A percentile compares a stretch with the other conserved stretches of the same genome.
phyloP scores from a whole-genome alignment of 2,113 vertebrate species.

The Psittacus erithacus region DNA sequence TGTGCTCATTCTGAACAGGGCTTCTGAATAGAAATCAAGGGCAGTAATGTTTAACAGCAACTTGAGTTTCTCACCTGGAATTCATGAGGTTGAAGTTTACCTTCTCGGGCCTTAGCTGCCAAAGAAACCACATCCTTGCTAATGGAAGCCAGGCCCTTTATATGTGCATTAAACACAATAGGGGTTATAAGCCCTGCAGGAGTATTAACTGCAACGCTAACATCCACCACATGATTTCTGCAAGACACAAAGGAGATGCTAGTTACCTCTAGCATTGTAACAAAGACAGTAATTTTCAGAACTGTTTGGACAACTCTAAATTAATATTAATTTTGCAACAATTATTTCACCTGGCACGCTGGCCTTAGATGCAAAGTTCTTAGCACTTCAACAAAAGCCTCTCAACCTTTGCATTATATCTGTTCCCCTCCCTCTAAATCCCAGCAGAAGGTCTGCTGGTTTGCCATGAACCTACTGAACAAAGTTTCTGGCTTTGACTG shows the following conservation, averaged over 20 bases:
- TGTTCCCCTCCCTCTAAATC: neutral
- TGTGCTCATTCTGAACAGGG: neutral
- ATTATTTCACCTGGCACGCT: neutral
- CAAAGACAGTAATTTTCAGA: neutral
- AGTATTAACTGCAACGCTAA: slow-evolving; percentile 94
- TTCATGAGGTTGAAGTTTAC: slow-evolving; percentile 95
- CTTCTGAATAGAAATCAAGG: neutral
- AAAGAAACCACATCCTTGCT: slow-evolving; percentile 85
- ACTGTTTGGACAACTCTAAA: neutral
- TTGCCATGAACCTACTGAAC: neutral
- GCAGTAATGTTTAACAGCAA: neutral
- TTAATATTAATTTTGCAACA: neutral
- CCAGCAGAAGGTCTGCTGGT: neutral
- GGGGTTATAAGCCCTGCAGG: slow-evolving; percentile 93
- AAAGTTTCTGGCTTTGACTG: neutral
- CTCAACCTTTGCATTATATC: fast-evolving
- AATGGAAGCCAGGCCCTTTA: slow-evolving; percentile 91
- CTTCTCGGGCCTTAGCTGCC: slow-evolving; percentile 89
- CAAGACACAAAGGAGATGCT: slow-evolving; percentile 11
- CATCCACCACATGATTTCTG: slow-evolving; percentile 96
- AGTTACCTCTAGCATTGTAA: neutral
- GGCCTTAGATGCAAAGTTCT: neutral
- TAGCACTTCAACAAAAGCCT: neutral
- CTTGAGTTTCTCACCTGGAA: slow-evolving; percentile 83
- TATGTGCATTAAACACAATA: slow-evolving; percentile 96